Base-by-base conservation (phyloP, 2,797 vertebrate genomes). In the Sebastes trivittatus region DNA sequence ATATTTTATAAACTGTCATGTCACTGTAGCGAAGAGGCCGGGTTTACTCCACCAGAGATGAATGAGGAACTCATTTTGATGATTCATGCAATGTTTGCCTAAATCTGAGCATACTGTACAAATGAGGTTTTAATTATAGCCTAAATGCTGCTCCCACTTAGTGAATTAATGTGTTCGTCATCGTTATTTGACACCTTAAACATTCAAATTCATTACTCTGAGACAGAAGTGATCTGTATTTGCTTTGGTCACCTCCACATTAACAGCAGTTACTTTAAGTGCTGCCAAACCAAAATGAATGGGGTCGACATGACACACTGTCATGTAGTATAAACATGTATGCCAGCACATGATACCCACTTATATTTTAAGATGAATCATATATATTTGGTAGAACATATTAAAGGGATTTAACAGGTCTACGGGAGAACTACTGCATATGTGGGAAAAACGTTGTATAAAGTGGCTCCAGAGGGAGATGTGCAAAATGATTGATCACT, bases 1-100 rank as follows among this genome's bases (percentile, higher is more conserved):
- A 81, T 59, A 56, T 78, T 78, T 88, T 38, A 63, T 65, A 62
- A 84, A 70, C 71, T 80, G 72, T 78, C 65, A 59, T 67, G 67
- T 80, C 78, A 77, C 30, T 46, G n/a, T 13, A 46, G 62, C n/a
- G 72, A 77, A 59, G 10, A 56, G 42, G 32, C 34, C 3, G 0
- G 23, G 22, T 52, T 73, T 66, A 23, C 54, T 76, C 49, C 14
- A 23, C 72, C 36, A 52, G 38, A 71, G 73, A 76, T 54, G 72
- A 80, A 80, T 62, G 56, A 68, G 32, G 46, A 71, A 69, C 30
- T 61, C 23, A 30, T 77, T 80, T 76, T 68, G 62, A 23, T 73
- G 72, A 83, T 55, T 88, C 61, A 69, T 68, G 30, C 5, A 49
- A 27, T 32, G 77, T 83, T 82, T 77, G 16, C 11, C 55, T 64